Base-by-base conservation (phyloP, 2,113 vertebrate species). In the Cebus imitator region DNA sequence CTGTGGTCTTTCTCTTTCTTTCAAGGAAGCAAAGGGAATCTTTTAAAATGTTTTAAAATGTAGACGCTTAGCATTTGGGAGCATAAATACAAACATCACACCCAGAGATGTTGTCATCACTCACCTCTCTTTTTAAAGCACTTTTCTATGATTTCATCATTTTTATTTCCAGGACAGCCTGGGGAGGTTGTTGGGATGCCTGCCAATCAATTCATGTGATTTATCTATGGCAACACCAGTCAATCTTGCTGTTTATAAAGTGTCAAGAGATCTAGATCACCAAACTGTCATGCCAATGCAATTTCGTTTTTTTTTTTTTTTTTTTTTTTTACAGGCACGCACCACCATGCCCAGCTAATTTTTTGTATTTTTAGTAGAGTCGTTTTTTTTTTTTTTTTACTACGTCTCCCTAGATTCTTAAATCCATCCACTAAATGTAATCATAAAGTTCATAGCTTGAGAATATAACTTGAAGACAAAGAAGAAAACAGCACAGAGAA, bases 201-300 rank as follows among this genome's bases (percentile, higher is more conserved):
- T 5, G 37, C 45, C 5, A n/a, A 21, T 91, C 64, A 35, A 61
- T 94, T 96, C 73, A n/a, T 17, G 32, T 87, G 90, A 93, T 48
- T 90, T 93, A 79, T 11, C 61, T 86, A 61, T 83, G 61, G 48
- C 43, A 64, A 82, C 40, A 21, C 32, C 37, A 43, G 48, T 76
- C 92, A 93, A 1, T 90, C 32, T 90, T 84, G 61, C 66, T 95
- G 75, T 81, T 90, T 96, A 96, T 75, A 94, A 95, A 83, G 23
- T 21, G 12, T 80, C 43, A 23, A n/a, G 78, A 76, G 43, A 72
- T 35, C 40, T 40, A 72, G 32, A 52, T 90, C 50, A 66, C 66
- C 89, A 64, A 70, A 25, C 7, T 86, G 6, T 30, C 68, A 48
- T 1, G 4, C 8, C 27, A 37, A 61, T 57, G 11, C 30, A 37